These are phyloP conservation scores for Zaprionus tsacasi DNA, from an alignment of 1,140 invertebrate genomes.

Conservation along the genomic window DNA sequence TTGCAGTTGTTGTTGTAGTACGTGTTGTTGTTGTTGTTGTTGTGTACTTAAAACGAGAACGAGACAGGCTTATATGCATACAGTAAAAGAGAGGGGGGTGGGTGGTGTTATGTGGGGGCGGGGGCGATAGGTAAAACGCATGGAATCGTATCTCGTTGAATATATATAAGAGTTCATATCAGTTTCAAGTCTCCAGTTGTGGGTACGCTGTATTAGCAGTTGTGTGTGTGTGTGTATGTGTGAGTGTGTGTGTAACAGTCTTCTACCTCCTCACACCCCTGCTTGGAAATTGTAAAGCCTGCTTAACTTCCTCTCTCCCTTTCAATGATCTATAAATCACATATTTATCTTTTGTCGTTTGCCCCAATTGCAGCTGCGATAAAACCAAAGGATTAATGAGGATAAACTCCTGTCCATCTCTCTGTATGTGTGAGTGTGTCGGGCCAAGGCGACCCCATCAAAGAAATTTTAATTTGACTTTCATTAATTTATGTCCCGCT, in stretches of 20 bases:
- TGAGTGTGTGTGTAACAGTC: constrained; percentile 17
- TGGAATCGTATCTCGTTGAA: constrained; percentile 1
- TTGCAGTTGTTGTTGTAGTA: constrained; percentile 41
- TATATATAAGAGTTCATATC: background rate
- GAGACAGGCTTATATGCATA: constrained; percentile 20
- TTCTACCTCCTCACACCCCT: constrained; percentile 26
- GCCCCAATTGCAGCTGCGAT: constrained; percentile 12
- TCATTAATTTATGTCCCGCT: constrained; percentile 68
- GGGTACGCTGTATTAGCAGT: constrained; percentile 25
- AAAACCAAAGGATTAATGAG: constrained; percentile 15
- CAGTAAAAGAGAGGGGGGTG: no score
- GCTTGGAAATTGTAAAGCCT: constrained; percentile 13
- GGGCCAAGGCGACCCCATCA: constrained; percentile 30
- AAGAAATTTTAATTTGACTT: constrained; percentile 75
- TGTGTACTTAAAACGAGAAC: constrained; percentile 72
- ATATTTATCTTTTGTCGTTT: constrained; percentile 13
- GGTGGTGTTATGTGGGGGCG: background rate
- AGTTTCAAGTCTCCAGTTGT: constrained; percentile 30
- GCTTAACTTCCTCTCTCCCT: background rate
- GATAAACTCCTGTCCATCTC: background rate
- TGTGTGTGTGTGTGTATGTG: constrained; percentile 25
- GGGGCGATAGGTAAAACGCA: background rate
- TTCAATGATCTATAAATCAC: constrained; percentile 28
- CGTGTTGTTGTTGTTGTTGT: constrained; percentile 40
- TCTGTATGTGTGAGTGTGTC: background rate